Evolutionary conservation across 2,888 invertebrate species (phyloP).

Genomic region (Chelonus formosanus): DNA sequence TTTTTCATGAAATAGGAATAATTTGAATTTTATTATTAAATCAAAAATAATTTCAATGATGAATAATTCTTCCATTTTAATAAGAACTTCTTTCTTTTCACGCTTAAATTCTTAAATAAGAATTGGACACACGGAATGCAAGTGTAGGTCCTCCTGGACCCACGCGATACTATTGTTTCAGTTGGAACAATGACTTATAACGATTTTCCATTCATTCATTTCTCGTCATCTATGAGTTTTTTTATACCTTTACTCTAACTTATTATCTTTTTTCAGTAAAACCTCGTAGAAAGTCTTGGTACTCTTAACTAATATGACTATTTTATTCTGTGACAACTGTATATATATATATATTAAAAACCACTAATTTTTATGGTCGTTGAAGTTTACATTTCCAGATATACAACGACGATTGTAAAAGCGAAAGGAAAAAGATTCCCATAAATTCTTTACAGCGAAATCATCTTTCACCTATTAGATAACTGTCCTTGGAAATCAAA

Average conservation of each 20-base stretch:
- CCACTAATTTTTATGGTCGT: no score
- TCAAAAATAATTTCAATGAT: background rate
- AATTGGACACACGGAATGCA: conserved; percentile 22
- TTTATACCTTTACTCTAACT: conserved; percentile 4
- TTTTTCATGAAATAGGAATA: no score
- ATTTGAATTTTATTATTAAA: no score
- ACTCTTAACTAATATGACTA: no score
- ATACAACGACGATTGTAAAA: no score
- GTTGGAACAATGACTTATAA: conserved; percentile 24
- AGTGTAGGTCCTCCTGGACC: conserved; percentile 37
- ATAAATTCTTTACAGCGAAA: no score
- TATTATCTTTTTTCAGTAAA: conserved; percentile 1
- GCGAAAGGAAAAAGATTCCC: no score
- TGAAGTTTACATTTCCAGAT: no score
- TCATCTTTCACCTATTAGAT: no score
- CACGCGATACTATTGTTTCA: conserved; percentile 37
- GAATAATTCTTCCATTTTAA: conserved; percentile 22
- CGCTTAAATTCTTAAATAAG: conserved; percentile 16
- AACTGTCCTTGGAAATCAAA: no score
- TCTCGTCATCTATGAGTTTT: conserved; percentile 18
- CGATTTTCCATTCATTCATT: conserved; percentile 24
- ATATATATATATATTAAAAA: no score
- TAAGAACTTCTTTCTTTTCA: conserved; percentile 20
- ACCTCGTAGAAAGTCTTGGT: background rate
- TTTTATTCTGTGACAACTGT: no score